These are phyloP conservation scores for Chloromyia formosa DNA, from an alignment of 2,888 invertebrate species.

Conservation along the genomic window DNA sequence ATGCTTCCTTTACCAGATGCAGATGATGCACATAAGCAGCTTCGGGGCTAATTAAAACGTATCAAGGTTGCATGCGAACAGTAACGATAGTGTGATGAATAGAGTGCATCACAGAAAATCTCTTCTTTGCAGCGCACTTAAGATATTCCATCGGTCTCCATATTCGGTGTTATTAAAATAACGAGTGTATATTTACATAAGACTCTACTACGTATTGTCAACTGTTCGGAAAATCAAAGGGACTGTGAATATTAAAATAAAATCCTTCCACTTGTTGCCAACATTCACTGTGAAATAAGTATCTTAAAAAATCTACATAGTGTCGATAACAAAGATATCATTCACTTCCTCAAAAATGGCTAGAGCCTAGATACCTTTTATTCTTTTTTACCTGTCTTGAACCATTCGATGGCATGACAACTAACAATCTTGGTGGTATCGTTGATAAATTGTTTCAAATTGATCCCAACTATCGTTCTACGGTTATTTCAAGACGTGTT, in stretches of 20 bases:
- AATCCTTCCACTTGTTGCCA: no score
- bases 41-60: constrained; percentile 40
- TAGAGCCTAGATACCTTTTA: background rate
- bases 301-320: background rate
- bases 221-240: no score
- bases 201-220: no score
- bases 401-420: constrained; percentile 12
- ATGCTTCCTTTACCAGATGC: background rate
- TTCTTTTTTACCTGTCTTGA: background rate
- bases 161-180: no score
- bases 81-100: background rate
- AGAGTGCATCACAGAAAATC: no score
- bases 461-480: constrained; percentile 7
- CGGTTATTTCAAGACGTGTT: constrained; percentile 21
- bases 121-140: no score
- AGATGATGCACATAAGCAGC: constrained; percentile 24
- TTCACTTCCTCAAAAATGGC: background rate
- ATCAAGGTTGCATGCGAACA: constrained; percentile 33
- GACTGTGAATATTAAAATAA: no score
- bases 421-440: constrained; percentile 17
- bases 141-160: no score
- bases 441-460: constrained; percentile 37
- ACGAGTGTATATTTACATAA: no score
- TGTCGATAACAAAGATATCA: background rate
- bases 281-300: background rate